Evolutionary conservation across 2,113 vertebrate species (phyloP), one percentile per base, ranked within the genome.

Genomic region (Macrotus californicus): DNA sequence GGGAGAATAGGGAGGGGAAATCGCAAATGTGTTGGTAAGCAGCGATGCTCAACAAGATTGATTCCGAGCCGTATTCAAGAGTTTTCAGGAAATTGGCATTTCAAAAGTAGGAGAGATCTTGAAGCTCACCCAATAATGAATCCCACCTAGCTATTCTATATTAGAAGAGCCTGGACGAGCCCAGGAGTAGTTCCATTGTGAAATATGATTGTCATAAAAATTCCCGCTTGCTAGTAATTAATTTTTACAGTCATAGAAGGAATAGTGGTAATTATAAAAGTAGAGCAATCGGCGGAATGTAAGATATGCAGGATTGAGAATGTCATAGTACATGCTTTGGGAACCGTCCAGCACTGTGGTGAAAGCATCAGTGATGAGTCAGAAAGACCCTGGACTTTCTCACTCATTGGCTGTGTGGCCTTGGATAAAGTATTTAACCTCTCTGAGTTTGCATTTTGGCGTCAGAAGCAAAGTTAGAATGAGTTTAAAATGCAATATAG

Each of bases 391-490:
- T 46, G 48, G n/a, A 21, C 56, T 75, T 31, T 87, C 34, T 50
- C 41, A 61, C 12, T 80, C 94, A 31, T 34, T 75, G 84, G 48
- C 19, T n/a, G 22, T 70, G 34, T 76, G 36, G 10, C n/a, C 36
- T 82, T 52, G 21, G 36, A 16, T 26, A 16, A 52, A 41, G 11
- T 29, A 29, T 7, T 52, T 75, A 93, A 66, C 24, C 22, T 77
- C 52, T 94, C 81, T 95, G 87, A 79, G n/a, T 77, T 87, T 95
- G 18, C 39, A 21, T 91, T 89, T 94, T 76, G 82, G 19, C 15
- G 36, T 82, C 72, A 83, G 72, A 81, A 82, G 13, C 9, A 5
- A 84, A 39, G 26, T 69, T 80, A 43, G 70, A 56, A 76, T 52
- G 70, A 69, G 61, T 61, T 72, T 85, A 16, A 56, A 89, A 73